A percentile compares a stretch with the other conserved stretches of the same genome.
phyloP scores from a whole-genome alignment of 2,888 invertebrate genomes.

The Melikaiella ostensackeni region DNA sequence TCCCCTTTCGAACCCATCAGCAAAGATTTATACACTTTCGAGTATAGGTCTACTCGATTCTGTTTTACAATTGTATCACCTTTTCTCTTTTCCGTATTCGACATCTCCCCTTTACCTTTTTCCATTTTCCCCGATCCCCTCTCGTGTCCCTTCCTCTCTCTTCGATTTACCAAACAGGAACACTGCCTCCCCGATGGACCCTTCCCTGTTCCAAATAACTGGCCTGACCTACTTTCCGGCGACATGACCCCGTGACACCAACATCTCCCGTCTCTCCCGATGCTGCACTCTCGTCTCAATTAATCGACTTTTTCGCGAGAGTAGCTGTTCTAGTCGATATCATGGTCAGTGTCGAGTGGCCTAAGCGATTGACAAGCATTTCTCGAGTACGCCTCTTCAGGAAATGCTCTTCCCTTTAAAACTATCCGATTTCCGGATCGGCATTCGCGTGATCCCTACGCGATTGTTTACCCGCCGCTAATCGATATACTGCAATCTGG shows the following conservation, averaged over 20 bases:
- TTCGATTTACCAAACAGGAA: conserved; percentile 47
- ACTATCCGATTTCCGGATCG: conserved; percentile 11
- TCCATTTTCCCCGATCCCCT: conserved; percentile 49
- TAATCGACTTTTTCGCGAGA: conserved; percentile 56
- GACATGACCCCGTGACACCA: conserved; percentile 72
- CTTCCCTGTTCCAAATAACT: conserved; percentile 67
- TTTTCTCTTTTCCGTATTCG: conserved; percentile 43
- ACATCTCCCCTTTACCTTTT: conserved; percentile 45
- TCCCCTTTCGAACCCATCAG: too few relatives aligned
- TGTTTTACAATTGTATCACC: not conserved
- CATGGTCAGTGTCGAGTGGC: conserved; percentile 57
- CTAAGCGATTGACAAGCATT: conserved; percentile 48
- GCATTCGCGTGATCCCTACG: conserved; percentile 39
- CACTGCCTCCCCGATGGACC: conserved; percentile 60
- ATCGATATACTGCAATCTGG: conserved; percentile 57
- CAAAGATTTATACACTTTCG: not conserved
- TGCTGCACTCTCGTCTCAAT: conserved; percentile 53
- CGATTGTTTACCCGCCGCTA: conserved; percentile 55
- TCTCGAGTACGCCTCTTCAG: conserved; percentile 31
- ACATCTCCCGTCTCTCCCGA: conserved; percentile 49
- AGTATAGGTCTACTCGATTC: too few relatives aligned
- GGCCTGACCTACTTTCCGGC: conserved; percentile 70
- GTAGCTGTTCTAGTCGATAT: conserved; percentile 46
- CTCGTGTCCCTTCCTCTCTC: conserved; percentile 13
- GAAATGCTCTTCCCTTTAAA: conserved; percentile 37